phyloP scores from a whole-genome alignment of 1,140 invertebrate genomes.

The Ceratina japonica region DNA sequence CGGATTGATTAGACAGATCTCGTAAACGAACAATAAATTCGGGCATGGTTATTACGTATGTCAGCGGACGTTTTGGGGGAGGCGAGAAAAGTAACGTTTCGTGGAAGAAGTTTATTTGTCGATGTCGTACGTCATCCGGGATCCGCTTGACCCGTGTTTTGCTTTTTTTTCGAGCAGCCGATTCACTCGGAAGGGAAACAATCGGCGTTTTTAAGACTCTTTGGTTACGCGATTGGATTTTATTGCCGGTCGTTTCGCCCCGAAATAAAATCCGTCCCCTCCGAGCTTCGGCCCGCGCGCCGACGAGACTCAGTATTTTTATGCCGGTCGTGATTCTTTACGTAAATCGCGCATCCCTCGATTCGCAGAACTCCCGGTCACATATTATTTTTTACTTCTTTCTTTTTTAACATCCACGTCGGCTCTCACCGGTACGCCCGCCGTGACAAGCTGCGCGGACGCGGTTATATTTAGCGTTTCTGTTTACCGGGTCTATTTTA shows the following conservation, averaged over 20 bases:
- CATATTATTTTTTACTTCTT: slow-evolving; percentile 45
- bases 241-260: not conserved
- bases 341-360: not conserved
- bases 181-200: not conserved
- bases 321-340: not conserved
- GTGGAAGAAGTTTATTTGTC: not conserved
- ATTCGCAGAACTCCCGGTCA: not conserved
- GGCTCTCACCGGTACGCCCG: slow-evolving; percentile 46
- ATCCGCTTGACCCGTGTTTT: not conserved
- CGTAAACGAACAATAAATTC: no score
- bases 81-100: not conserved
- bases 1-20: no score
- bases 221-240: not conserved
- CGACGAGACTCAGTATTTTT: not conserved
- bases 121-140: no score
- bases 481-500: slow-evolving; percentile 65
- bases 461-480: slow-evolving; percentile 62
- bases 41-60: no score
- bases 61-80: no score
- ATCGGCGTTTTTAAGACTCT: not conserved
- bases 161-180: not conserved
- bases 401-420: slow-evolving; percentile 11
- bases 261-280: not conserved
- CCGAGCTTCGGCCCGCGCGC: not conserved
- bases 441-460: slow-evolving; percentile 44